These are phyloP conservation scores for Sogatella furcifera DNA, from an alignment of 1,140 invertebrate species.

Conservation along the genomic window DNA sequence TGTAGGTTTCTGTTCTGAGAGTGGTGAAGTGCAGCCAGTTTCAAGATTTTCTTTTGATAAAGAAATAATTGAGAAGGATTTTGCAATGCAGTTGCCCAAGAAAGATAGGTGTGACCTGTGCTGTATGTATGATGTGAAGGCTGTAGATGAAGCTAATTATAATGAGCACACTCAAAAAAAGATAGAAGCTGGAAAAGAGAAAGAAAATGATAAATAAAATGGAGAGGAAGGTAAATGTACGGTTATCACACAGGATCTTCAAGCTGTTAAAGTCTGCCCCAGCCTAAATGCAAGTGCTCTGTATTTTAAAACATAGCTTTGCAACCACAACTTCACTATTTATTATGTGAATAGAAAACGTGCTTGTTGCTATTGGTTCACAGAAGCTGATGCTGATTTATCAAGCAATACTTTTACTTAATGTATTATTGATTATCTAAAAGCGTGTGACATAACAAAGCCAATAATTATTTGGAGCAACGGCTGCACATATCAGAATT, in stretches of 20 bases:
- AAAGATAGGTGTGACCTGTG: conserved; percentile 20
- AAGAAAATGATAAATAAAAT: not conserved
- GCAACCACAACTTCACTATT: conserved; percentile 26
- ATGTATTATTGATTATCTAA: conserved; percentile 28
- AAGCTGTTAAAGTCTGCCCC: conserved; percentile 20
- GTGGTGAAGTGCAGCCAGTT: not conserved
- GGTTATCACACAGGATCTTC: conserved; percentile 16
- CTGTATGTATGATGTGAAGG: conserved; percentile 1
- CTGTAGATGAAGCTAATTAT: not conserved
- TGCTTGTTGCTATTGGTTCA: conserved; percentile 30
- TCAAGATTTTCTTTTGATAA: not conserved
- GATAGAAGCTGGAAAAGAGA: conserved; percentile 1
- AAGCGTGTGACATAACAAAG: not conserved
- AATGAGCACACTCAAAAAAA: not conserved
- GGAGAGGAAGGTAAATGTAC: not conserved
- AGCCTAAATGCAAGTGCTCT: conserved; percentile 21
- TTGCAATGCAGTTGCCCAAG: conserved; percentile 14
- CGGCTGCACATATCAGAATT: conserved; percentile 29
- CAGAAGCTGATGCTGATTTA: conserved; percentile 31
- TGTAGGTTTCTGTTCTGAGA: not conserved
- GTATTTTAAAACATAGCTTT: conserved; percentile 27
- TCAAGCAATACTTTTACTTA: conserved; percentile 31
- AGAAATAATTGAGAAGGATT: conserved; percentile 2
- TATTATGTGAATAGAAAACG: conserved; percentile 17
- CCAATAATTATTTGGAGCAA: conserved; percentile 22